Conservation (phyloP, 2,797 vertebrate genomes). For the Parauchenoglanis ngamensis region DNA sequence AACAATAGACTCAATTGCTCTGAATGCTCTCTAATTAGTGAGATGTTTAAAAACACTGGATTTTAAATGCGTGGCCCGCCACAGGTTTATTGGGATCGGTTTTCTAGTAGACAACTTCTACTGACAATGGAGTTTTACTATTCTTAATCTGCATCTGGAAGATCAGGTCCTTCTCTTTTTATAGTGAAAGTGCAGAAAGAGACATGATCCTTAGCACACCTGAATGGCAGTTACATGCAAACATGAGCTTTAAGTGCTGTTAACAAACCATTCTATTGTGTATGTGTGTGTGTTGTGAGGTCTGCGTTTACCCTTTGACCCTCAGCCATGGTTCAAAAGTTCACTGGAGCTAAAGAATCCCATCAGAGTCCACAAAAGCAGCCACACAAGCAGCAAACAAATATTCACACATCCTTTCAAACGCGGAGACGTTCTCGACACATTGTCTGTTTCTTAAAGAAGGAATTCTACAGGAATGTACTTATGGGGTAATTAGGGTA, state of each 20-base stretch:
- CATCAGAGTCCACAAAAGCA: constrained; percentile 6
- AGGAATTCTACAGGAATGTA: not conserved
- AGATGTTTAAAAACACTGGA: not conserved
- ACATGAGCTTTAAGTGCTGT: constrained; percentile 44
- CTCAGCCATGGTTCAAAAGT: constrained; percentile 47
- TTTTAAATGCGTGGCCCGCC: not conserved
- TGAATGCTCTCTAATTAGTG: constrained; percentile 1
- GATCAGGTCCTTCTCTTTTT: not conserved
- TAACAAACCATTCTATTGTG: constrained; percentile 47
- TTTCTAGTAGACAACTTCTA: not conserved
- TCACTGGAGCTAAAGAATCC: constrained; percentile 40
- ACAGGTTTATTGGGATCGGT: constrained; percentile 10
- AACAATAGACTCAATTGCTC: not conserved
- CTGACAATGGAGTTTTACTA: not conserved
- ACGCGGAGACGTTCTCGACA: not conserved
- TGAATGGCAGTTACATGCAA: constrained; percentile 39
- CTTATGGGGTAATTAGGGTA: not conserved
- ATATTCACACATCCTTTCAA: constrained; percentile 29
- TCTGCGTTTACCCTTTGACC: constrained; percentile 48
- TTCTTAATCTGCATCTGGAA: not conserved
- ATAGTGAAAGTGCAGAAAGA: constrained; percentile 7
- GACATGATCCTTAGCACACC: constrained; percentile 12
- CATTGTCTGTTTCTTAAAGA: constrained; percentile 18
- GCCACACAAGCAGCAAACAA: constrained; percentile 25
- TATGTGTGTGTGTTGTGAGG: constrained; percentile 8